A percentile compares a stretch with the other conserved stretches of the same genome.
These are phyloP conservation scores for Charanyca ferruginea DNA, from an alignment of 2,888 invertebrate genomes.

Conservation along the genomic window DNA sequence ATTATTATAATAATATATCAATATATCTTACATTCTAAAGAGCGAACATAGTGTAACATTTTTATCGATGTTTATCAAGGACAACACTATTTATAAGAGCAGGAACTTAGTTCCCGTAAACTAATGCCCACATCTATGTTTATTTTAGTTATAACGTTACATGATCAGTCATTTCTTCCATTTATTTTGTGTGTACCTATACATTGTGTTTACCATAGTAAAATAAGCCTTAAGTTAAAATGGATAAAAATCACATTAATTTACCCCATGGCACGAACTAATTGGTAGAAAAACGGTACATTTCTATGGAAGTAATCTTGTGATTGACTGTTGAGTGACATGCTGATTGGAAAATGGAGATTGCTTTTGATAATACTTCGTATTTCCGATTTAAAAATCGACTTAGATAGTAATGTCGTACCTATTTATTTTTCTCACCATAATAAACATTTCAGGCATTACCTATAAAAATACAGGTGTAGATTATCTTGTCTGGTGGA, in stretches of 20 bases:
- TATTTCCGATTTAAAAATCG: too few relatives aligned
- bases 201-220: not conserved
- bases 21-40: too few relatives aligned
- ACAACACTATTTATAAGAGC: slow-evolving; percentile 46
- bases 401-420: too few relatives aligned
- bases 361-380: not conserved
- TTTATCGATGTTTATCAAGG: slow-evolving; percentile 26
- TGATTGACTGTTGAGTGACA: slow-evolving; percentile 11
- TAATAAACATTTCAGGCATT: too few relatives aligned
- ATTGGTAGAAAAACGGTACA: not conserved
- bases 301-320: not conserved
- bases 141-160: slow-evolving; percentile 30
- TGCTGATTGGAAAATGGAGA: not conserved
- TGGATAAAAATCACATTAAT: not conserved
- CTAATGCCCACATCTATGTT: slow-evolving; percentile 38
- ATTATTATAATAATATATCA: too few relatives aligned
- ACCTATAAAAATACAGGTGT: too few relatives aligned
- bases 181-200: slow-evolving; percentile 4
- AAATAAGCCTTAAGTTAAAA: not conserved
- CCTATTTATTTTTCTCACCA: too few relatives aligned
- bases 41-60: too few relatives aligned
- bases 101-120: slow-evolving; percentile 48
- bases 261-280: not conserved
- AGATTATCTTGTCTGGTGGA: too few relatives aligned
- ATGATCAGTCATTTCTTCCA: slow-evolving; percentile 3